Evolutionary conservation across 2,113 vertebrate genomes (phyloP).

Genomic region (Cryptomyrus ogoouensis): DNA sequence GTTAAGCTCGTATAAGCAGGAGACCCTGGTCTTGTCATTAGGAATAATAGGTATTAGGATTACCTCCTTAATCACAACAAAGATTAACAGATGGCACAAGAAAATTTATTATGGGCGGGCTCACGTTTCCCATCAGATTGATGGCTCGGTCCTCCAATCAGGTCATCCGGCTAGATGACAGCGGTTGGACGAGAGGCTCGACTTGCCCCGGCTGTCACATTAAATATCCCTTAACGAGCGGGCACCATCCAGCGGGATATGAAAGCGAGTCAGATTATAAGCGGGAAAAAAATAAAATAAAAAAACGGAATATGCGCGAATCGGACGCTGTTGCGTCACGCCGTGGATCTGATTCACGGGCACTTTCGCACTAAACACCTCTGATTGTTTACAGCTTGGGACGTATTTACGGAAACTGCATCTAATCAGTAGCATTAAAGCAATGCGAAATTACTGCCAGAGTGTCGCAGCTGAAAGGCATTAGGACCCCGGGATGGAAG

Average conservation of each 20-base stretch:
- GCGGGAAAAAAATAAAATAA: constrained; percentile 39
- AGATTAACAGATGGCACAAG: constrained; percentile 94
- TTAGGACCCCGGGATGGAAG: neutral
- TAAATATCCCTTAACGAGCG: constrained; percentile 64
- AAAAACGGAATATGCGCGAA: constrained; percentile 42
- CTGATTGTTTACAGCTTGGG: constrained; percentile 2
- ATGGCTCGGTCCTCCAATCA: constrained; percentile 77
- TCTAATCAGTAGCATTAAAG: constrained; percentile 8
- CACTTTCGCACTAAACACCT: neutral
- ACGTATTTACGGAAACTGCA: neutral
- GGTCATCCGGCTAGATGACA: constrained; percentile 51
- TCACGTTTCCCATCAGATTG: constrained; percentile 81
- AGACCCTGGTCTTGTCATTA: constrained; percentile 76
- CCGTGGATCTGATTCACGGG: neutral
- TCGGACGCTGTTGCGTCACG: constrained; percentile 34
- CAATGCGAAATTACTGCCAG: neutral
- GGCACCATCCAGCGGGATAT: constrained; percentile 56
- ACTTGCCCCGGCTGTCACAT: constrained; percentile 53
- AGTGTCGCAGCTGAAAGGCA: neutral
- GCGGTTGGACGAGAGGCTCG: constrained; percentile 56
- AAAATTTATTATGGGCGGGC: constrained; percentile 78
- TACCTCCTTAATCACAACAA: constrained; percentile 93
- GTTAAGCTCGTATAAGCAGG: constrained; percentile 67
- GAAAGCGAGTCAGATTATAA: constrained; percentile 53
- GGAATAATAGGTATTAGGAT: constrained; percentile 85